phyloP scores from a whole-genome alignment of 1,140 invertebrate species.

The Campodea augens region DNA sequence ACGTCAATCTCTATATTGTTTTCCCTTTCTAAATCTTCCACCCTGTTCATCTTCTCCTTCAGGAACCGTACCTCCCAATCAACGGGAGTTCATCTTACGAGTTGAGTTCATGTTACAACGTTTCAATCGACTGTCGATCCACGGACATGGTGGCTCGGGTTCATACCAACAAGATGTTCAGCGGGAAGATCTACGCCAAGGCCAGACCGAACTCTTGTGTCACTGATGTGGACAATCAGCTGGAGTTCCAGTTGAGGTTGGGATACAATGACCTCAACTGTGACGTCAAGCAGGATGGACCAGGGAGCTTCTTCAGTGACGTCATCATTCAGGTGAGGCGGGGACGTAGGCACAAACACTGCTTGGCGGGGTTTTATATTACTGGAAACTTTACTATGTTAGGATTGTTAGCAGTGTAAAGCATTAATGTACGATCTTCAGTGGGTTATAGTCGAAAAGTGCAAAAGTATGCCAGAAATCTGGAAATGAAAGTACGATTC shows the following conservation, averaged over 20 bases:
- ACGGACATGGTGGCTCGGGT: constrained; percentile 29
- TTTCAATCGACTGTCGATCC: constrained; percentile 27
- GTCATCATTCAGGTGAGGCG: constrained; percentile 19
- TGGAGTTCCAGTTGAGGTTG: constrained; percentile 25
- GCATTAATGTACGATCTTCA: too few species aligned
- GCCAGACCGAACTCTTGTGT: constrained; percentile 29
- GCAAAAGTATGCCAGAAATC: too few species aligned
- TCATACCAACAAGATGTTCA: constrained; percentile 31
- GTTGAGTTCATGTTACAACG: constrained; percentile 31
- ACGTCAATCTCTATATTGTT: too few species aligned
- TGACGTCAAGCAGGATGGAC: constrained; percentile 24
- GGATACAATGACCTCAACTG: constrained; percentile 26
- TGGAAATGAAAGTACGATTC: too few species aligned
- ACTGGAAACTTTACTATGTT: too few species aligned
- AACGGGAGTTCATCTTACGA: constrained; percentile 28
- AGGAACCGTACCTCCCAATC: constrained; percentile 29
- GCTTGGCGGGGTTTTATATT: too few species aligned
- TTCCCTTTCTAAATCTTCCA: too few species aligned
- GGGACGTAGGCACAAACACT: neutral
- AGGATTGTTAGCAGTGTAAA: too few species aligned
- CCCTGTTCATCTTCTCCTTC: too few species aligned
- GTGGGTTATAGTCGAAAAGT: too few species aligned
- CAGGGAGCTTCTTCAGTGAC: constrained; percentile 24
- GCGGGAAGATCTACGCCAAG: constrained; percentile 32
- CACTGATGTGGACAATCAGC: constrained; percentile 23